Base-by-base conservation (phyloP, 37 sponge, comb jelly and placozoan species). In the Spongilla lacustris region DNA sequence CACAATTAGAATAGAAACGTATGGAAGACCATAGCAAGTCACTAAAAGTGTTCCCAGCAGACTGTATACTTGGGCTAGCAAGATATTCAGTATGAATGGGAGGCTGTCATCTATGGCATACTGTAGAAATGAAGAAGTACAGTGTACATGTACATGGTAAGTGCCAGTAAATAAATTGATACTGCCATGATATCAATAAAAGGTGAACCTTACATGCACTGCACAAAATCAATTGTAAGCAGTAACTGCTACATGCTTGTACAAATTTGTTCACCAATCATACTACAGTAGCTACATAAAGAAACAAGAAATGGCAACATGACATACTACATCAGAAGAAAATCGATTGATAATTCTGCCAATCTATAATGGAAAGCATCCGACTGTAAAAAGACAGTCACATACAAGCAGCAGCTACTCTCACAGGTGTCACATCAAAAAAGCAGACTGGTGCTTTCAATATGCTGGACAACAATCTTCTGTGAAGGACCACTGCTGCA, bases 1-100 rank as follows among this genome's bases (percentile, higher is more conserved):
- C 1, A 95, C 78, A 4, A 99, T 89, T 23, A 92, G 85, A 21
- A 97, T 69, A 27, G 81, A 36, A 69, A 99, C 85, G 88, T 92
- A 97, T 4, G 99, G 99, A 37, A 99, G 77, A 23, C 97, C 97
- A 80, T 97, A 97, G 76, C 96, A 95, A 68, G 96, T 97, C 69
- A 95, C 78, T 0, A 81, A 91, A 10, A 99, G 77, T 24, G 98
- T 95, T 21, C 99, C 99, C 66, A 92, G 50, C 28, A 99, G 84
- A 28, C 90, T 87, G 69, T 89, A 99, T 35, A 95, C 23, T 75
- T 96, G 95, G 9, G 99, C 93, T 75, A 99, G 86, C 30, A 99
- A 80, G 83, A 97, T 97, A 86, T 99, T 99, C 74, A 97, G 50
- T 36, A 91, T 95, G 87, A 99, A 99, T 22, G 99, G 99, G 9